Percentiles rank a stretch among this genome's conserved stretches.
These are phyloP conservation scores for Drosophila anceps DNA, from an alignment of 2,888 invertebrate species.

Conservation along the genomic window DNA sequence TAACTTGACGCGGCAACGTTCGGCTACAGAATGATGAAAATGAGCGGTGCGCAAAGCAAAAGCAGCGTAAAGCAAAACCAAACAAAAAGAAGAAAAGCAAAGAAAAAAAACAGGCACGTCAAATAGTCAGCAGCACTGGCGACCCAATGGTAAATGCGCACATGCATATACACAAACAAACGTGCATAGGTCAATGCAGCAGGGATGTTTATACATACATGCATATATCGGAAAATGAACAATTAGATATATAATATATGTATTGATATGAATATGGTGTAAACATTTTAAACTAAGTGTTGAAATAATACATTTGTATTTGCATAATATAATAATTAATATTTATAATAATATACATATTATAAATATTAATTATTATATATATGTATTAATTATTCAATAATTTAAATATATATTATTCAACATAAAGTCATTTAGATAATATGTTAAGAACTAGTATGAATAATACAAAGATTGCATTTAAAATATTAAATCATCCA, in stretches of 20 bases:
- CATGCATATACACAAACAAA: neutral
- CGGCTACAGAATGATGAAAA: constrained; percentile 70
- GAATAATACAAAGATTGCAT: neutral
- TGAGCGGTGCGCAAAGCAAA: constrained; percentile 59
- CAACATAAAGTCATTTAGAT: neutral
- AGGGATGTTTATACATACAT: constrained; percentile 15
- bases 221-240: neutral
- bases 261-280: neutral
- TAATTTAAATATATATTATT: too few species aligned
- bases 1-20: constrained; percentile 69
- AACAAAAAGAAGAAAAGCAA: constrained; percentile 39
- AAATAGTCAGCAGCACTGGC: constrained; percentile 36
- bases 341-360: too few species aligned
- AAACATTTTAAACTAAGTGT: too few species aligned
- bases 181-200: constrained; percentile 24
- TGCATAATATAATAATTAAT: neutral
- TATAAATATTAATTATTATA: neutral
- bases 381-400: too few species aligned
- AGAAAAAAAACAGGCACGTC: constrained; percentile 49
- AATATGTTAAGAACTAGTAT: neutral
- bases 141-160: constrained; percentile 50
- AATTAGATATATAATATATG: neutral
- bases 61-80: constrained; percentile 56
- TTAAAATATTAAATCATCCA: neutral
- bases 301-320: neutral